Base-by-base conservation (phyloP, 2,888 invertebrate genomes). In the Acanthopleura granulata region DNA sequence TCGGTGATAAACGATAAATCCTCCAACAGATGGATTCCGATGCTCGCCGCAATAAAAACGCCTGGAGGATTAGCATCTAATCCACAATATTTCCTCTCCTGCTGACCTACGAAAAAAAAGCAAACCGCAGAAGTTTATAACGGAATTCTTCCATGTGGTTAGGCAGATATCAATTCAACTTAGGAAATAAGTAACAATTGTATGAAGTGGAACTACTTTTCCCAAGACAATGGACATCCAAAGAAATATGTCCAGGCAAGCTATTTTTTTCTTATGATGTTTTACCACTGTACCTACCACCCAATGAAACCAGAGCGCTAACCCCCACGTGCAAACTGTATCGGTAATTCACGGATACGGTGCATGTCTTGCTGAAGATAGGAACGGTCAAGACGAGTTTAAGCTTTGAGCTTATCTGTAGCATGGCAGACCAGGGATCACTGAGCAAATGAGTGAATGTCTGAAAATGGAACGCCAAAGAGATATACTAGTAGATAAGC, bases 41-140 rank as follows among this genome's bases (percentile, higher is more conserved):
- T 25, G n/a, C 74, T 27, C 22, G 72, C 70, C 0, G 79, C 75
- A 0, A 77, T 6, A 62, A 80, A 82, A 18, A 79, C 40, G 25
- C 82, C 82, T 12, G 80, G 76, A 0, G 82, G 81, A 72, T 81
- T 80, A 11, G 81, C 76, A 70, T 49, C 30, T 49, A 73, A 61
- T 18, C 80, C 82, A 74, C 82, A 82, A 80, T 77, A 77, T n/a
- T 72, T 27, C 30, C 80, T 75, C 15, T 49, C 25, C 0, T 62
- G 27, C 27, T 18, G 51, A 18, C 81, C 81, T 81, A 51, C 4
- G 1, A 9, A 73, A 18, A 22, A 30, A 50, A 74, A 72, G 1
- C n/a, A n/a, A n/a, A n/a, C n/a, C n/a, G n/a, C n/a, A 22, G 25
- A 25, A 76, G 27, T 57, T 4, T 49, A 15, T 27, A 62, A 30